These are phyloP conservation scores for Megaceryle alcyon DNA, from an alignment of 2,797 vertebrate species.

Conservation along the genomic window DNA sequence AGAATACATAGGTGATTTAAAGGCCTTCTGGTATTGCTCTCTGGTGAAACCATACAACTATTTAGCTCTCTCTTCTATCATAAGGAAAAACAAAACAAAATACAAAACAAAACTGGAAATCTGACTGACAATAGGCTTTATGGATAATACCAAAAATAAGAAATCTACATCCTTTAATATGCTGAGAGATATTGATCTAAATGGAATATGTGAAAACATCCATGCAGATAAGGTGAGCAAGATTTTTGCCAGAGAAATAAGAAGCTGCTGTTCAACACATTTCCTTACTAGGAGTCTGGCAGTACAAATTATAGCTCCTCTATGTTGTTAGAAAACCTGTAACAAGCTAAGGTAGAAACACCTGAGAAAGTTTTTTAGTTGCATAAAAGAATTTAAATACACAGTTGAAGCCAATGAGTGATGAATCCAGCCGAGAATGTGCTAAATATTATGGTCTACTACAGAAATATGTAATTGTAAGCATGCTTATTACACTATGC, in stretches of 20 bases:
- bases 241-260: neutral
- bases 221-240: neutral
- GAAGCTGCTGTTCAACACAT: neutral
- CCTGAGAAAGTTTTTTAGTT: neutral
- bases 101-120: neutral
- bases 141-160: neutral
- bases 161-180: neutral
- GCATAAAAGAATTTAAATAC: neutral
- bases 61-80: neutral
- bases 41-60: neutral
- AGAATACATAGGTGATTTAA: neutral
- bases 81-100: neutral
- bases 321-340: neutral
- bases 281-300: neutral
- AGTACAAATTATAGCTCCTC: neutral
- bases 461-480: slow-evolving; percentile 58
- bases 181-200: neutral
- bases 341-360: neutral
- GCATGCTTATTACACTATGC: slow-evolving; percentile 33
- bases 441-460: slow-evolving; percentile 50
- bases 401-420: neutral
- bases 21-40: neutral
- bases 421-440: slow-evolving; percentile 20
- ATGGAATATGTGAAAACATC: neutral
- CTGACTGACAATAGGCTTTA: neutral